Base-by-base conservation (phyloP, 1,140 invertebrate genomes). In the Zaprionus capensis region DNA sequence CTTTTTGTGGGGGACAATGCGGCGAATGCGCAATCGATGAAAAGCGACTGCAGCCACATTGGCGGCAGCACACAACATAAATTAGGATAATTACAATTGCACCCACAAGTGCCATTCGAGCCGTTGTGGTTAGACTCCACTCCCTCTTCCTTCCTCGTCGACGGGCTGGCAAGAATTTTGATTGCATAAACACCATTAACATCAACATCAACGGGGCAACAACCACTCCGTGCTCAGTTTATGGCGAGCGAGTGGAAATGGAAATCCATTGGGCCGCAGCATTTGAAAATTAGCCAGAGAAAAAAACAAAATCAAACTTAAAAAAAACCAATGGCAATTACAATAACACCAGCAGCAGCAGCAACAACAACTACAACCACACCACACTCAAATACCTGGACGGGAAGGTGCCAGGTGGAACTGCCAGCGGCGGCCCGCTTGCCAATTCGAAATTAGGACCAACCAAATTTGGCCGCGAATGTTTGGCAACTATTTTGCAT, bases 81-180 rank as follows among this genome's bases (percentile, higher is more conserved):
- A 91, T 90, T 90, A 85, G 86, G 85, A 90, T 90, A 90, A 90
- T 90, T 90, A 90, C 85, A 85, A 90, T 90, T 90, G 85, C 85
- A 90, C 85, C 85, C 85, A 90, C 85, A 90, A 90, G 86, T 90
- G 86, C 81, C 81, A 90, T 90, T 90, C 69, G 78, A 80, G 67
- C 57, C 55, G 64, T 58, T 56, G 70, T 61, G 46, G 62, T 78
- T 66, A 5, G 56, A 64, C 44, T 28, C 49, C 9, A 2, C 6
- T 11, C n/a, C n/a, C 7, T 46, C n/a, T 17, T 1, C 2, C 17
- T 17, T 17, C 41, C 36, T 64, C 34, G 66, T 61, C 70, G 49
- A 46, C 84, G 71, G 73, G 73, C 69, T 51, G 62, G 68, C 71
- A 85, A 90, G 85, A 90, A 90, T 90, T 90, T 90, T 82, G 85